Conservation (phyloP, 1,140 invertebrate species). For the Sogatella furcifera region DNA sequence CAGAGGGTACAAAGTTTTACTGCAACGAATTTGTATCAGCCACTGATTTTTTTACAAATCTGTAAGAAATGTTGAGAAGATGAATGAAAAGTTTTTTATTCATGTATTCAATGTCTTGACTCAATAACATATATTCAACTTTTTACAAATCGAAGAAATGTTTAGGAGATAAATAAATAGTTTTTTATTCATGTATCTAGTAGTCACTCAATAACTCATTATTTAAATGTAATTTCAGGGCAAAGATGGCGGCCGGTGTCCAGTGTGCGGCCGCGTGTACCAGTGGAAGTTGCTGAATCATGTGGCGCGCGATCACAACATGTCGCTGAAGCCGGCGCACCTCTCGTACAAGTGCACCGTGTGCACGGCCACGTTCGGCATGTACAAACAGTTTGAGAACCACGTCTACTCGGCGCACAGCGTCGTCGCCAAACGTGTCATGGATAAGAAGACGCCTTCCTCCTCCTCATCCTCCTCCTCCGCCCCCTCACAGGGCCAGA, state of each 20-base stretch:
- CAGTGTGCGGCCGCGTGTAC: constrained; percentile 83
- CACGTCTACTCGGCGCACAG: constrained; percentile 89
- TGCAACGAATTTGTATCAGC: too few species aligned
- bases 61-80: too few species aligned
- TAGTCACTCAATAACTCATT: too few species aligned
- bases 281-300: constrained; percentile 87
- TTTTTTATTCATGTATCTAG: too few species aligned
- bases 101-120: too few species aligned
- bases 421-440: constrained; percentile 66
- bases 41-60: too few species aligned
- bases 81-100: too few species aligned
- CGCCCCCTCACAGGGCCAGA: constrained; percentile 17
- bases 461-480: constrained; percentile 12
- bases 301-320: constrained; percentile 79
- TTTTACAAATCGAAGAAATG: too few species aligned
- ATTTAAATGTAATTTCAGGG: constrained; percentile 35
- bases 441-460: constrained; percentile 54
- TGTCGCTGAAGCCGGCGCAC: constrained; percentile 83
- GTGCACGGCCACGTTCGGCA: constrained; percentile 85
- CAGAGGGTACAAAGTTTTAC: too few species aligned
- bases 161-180: too few species aligned
- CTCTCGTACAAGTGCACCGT: constrained; percentile 90
- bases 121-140: too few species aligned
- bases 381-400: constrained; percentile 91
- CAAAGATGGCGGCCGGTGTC: constrained; percentile 86